Evolutionary conservation across 1,140 invertebrate genomes (phyloP).

Genomic region (Apis dorsata): DNA sequence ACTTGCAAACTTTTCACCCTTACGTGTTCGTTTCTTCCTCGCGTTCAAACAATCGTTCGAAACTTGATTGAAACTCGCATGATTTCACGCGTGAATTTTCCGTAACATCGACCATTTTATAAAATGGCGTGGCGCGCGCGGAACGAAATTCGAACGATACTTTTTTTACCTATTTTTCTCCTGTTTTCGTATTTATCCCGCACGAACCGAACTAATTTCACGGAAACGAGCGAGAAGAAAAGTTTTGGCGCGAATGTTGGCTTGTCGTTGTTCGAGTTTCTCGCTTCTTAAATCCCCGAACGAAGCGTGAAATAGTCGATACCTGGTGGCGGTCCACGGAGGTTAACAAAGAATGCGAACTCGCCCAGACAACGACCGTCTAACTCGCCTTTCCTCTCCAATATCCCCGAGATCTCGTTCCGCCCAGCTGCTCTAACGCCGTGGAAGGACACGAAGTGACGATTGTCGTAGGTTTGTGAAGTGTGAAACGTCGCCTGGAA

Average conservation of each 20-base stretch:
- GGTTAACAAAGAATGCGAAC: conserved; percentile 61
- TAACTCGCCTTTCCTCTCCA: conserved; percentile 33
- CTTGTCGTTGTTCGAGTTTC: conserved; percentile 19
- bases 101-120: conserved; percentile 61
- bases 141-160: neutral
- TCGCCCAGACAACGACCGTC: conserved; percentile 62
- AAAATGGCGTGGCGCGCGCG: conserved; percentile 30
- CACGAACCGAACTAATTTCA: neutral
- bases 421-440: conserved; percentile 55
- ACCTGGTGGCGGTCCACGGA: conserved; percentile 24
- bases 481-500: conserved; percentile 46
- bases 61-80: neutral
- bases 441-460: conserved; percentile 33
- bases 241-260: neutral
- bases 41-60: conserved; percentile 11
- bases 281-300: conserved; percentile 39
- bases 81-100: conserved; percentile 4
- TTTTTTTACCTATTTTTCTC: too few relatives aligned
- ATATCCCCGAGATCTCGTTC: conserved; percentile 53
- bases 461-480: conserved; percentile 54
- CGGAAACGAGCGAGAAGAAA: neutral
- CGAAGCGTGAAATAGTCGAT: conserved; percentile 61
- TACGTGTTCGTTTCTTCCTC: neutral
- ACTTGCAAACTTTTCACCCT: neutral
- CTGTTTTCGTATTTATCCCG: neutral